Conservation (phyloP, 2,113 vertebrate species). For the Felis chaus region DNA sequence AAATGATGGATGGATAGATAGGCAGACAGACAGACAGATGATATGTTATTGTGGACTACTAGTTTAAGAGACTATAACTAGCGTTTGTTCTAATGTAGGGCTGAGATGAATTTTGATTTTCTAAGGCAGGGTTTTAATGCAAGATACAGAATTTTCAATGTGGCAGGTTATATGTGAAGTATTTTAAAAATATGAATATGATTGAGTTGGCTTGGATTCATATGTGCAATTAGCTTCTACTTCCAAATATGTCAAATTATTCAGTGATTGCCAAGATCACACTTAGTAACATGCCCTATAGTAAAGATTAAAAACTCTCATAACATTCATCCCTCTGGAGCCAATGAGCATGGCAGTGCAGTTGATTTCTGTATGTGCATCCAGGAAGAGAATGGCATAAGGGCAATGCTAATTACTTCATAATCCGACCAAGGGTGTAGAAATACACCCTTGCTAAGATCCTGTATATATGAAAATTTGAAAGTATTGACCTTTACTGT, state of each 20-base stretch:
- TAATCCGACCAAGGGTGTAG: constrained; percentile 71
- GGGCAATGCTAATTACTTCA: constrained; percentile 77
- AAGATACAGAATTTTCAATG: constrained; percentile 68
- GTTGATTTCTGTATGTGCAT: constrained; percentile 63
- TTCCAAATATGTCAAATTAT: constrained; percentile 77
- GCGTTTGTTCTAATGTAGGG: neutral
- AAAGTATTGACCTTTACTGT: constrained; percentile 49
- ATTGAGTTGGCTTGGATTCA: constrained; percentile 63
- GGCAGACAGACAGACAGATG: neutral
- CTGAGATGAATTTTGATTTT: constrained; percentile 66
- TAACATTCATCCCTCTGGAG: constrained; percentile 64
- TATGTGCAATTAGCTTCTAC: constrained; percentile 71
- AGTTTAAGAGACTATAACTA: neutral
- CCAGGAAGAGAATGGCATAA: constrained; percentile 58
- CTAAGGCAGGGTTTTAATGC: constrained; percentile 36
- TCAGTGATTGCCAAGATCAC: constrained; percentile 75
- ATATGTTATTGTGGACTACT: neutral
- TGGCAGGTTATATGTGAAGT: constrained; percentile 52
- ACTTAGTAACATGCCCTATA: constrained; percentile 72
- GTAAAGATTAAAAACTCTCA: constrained; percentile 76
- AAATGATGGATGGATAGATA: neutral
- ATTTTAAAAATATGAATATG: constrained; percentile 68
- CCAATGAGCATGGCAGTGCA: constrained; percentile 63
- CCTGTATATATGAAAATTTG: constrained; percentile 53
- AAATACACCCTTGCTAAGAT: constrained; percentile 68